Percentiles rank a stretch among this genome's conserved stretches.
Conservation (phyloP, 2,888 invertebrate genomes). For the Dicycla oo region DNA sequence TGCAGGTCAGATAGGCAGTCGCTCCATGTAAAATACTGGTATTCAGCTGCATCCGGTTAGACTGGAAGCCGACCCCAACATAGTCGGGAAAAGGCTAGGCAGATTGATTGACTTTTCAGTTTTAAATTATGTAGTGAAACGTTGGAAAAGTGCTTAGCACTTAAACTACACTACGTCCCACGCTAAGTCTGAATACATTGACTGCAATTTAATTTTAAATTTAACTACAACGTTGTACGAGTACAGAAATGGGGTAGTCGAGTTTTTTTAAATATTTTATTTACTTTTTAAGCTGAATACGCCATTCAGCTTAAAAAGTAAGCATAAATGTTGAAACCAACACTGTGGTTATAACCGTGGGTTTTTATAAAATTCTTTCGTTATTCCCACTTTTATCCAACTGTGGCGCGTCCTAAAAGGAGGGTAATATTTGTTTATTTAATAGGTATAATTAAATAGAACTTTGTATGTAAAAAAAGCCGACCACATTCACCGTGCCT, state of each 20-base stretch:
- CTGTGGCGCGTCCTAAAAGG: neutral
- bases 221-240: neutral
- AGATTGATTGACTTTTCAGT: too few species aligned
- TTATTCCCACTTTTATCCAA: neutral
- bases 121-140: conserved; percentile 12
- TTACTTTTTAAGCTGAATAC: too few species aligned
- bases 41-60: too few species aligned
- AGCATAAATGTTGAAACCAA: neutral
- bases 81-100: too few species aligned
- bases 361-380: neutral
- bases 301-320: neutral
- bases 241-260: conserved; percentile 1
- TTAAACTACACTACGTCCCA: conserved; percentile 6
- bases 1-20: too few species aligned
- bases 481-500: neutral
- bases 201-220: conserved; percentile 33
- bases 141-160: conserved; percentile 4
- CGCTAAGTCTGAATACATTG: conserved; percentile 34
- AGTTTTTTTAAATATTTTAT: conserved; percentile 14
- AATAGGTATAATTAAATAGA: neutral
- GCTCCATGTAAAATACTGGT: too few species aligned
- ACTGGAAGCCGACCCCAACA: too few species aligned
- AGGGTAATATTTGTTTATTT: neutral
- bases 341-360: neutral
- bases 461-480: neutral